Percentiles rank a stretch among this genome's conserved stretches.
phyloP scores from a whole-genome alignment of 2,797 vertebrate species.

The Danio albolineatus region DNA sequence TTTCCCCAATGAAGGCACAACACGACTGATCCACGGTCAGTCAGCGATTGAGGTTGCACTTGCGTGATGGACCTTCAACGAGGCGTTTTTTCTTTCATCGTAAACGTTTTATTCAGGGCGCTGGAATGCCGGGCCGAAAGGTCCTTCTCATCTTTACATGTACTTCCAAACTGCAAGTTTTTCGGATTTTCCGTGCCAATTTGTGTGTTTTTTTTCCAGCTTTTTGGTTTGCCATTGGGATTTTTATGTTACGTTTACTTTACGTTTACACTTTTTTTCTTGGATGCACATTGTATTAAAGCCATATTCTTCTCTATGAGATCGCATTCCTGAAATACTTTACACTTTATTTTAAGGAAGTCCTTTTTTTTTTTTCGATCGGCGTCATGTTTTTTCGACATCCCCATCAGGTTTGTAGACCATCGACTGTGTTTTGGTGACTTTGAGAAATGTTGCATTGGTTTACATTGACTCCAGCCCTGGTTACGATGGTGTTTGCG shows the following conservation, averaged over 20 bases:
- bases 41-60: constrained; percentile 61
- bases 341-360: constrained; percentile 65
- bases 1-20: constrained; percentile 34
- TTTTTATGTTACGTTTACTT: constrained; percentile 18
- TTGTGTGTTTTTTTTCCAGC: constrained; percentile 84
- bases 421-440: constrained; percentile 71
- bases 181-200: constrained; percentile 83
- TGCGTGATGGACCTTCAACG: constrained; percentile 48
- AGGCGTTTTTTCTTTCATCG: constrained; percentile 66
- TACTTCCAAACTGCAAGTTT: constrained; percentile 89
- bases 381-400: constrained; percentile 26
- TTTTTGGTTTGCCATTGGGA: constrained; percentile 74
- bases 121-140: constrained; percentile 26
- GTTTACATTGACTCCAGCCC: constrained; percentile 52
- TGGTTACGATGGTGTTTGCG: constrained; percentile 63
- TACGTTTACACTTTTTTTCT: constrained; percentile 33
- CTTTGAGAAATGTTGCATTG: constrained; percentile 62
- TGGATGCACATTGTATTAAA: constrained; percentile 81
- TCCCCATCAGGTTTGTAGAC: constrained; percentile 64
- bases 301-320: constrained; percentile 78
- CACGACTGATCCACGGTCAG: background rate
- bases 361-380: constrained; percentile 48
- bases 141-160: constrained; percentile 81
- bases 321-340: constrained; percentile 58
- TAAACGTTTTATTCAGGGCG: constrained; percentile 57